Percentiles rank a stretch among this genome's conserved stretches.
Conservation (phyloP, 1,140 invertebrate species). For the Dreissena polymorpha region DNA sequence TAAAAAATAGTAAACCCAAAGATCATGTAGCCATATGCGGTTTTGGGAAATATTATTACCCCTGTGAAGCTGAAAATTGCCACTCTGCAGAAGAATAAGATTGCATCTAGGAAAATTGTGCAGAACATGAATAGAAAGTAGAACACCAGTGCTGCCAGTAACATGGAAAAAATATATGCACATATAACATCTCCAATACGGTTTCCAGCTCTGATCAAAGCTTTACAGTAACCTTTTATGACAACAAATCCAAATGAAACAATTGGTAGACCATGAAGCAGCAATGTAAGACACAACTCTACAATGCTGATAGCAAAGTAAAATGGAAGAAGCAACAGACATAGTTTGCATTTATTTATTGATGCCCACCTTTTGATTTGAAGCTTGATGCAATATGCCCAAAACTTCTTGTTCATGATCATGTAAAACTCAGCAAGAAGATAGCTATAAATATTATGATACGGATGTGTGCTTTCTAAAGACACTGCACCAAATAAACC, state of each 20-base stretch:
- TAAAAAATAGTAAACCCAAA: constrained; percentile 23
- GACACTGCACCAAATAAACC: constrained; percentile 6
- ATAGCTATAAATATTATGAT: not conserved
- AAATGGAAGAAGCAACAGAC: constrained; percentile 1
- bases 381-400: constrained; percentile 12
- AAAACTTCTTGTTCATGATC: constrained; percentile 34
- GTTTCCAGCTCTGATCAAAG: not conserved
- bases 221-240: constrained; percentile 17
- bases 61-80: constrained; percentile 38
- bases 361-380: constrained; percentile 12
- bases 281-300: not conserved
- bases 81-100: constrained; percentile 8
- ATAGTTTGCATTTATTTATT: not conserved
- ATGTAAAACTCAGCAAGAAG: constrained; percentile 37
- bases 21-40: constrained; percentile 40
- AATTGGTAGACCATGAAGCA: constrained; percentile 21
- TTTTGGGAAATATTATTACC: constrained; percentile 23
- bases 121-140: constrained; percentile 38
- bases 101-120: constrained; percentile 39
- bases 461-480: not conserved
- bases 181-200: not conserved
- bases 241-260: constrained; percentile 23
- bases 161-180: not conserved
- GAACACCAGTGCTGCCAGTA: constrained; percentile 2
- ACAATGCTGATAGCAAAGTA: constrained; percentile 27